Conservation (phyloP, 2,888 invertebrate genomes). For the Corbicula japonica region DNA sequence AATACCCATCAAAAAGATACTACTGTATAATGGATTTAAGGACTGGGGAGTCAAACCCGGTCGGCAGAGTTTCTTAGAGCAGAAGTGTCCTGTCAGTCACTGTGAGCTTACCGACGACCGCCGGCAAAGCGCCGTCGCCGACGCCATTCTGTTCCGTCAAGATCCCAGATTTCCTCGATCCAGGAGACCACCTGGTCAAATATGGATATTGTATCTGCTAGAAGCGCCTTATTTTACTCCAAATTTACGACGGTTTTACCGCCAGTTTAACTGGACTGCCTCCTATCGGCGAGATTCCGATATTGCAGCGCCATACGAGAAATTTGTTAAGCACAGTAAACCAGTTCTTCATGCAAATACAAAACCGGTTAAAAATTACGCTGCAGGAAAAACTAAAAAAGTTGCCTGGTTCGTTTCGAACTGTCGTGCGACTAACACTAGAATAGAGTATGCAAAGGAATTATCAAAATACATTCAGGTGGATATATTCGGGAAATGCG, state of each 20-base stretch:
- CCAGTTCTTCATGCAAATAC: constrained; percentile 8
- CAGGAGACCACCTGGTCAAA: constrained; percentile 41
- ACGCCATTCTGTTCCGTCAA: constrained; percentile 55
- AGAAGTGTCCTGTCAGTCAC: constrained; percentile 94
- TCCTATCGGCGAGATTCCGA: constrained; percentile 98
- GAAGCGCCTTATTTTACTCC: constrained; percentile 87
- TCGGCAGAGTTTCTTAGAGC: constrained; percentile 38
- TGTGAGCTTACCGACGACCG: constrained; percentile 91
- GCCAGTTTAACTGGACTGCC: constrained; percentile 98
- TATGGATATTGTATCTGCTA: constrained; percentile 57
- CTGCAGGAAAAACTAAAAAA: constrained; percentile 96
- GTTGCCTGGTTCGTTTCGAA: constrained; percentile 99
- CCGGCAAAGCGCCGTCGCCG: constrained; percentile 12
- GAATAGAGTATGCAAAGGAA: constrained; percentile 95
- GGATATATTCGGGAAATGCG: constrained; percentile 85
- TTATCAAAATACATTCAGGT: constrained; percentile 93
- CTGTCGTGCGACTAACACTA: constrained; percentile 96
- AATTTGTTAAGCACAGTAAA: constrained; percentile 94
- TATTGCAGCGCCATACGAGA: constrained; percentile 97
- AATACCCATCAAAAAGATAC: constrained; percentile 49
- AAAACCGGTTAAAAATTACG: constrained; percentile 75
- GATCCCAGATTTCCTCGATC: constrained; percentile 14
- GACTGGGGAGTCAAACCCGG: constrained; percentile 56
- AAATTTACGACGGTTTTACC: constrained; percentile 90
- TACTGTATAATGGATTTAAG: constrained; percentile 42